These are phyloP conservation scores for Synergus japonicus DNA, from an alignment of 2,888 invertebrate species.

Conservation along the genomic window DNA sequence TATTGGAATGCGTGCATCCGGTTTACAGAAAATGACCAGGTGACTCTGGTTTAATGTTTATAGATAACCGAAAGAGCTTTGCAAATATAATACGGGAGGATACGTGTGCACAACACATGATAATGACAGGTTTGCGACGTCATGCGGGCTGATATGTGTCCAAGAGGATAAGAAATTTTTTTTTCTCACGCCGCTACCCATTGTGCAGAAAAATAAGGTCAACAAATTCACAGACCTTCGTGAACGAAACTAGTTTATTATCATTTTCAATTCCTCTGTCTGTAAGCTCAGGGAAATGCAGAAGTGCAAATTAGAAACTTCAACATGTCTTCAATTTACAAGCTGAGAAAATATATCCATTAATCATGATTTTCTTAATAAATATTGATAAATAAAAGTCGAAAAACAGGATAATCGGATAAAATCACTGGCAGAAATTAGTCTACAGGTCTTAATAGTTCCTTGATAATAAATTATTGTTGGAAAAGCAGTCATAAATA, in stretches of 20 bases:
- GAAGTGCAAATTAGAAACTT: neutral
- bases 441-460: neutral
- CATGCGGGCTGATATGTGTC: constrained; percentile 68
- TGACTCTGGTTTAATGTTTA: constrained; percentile 55
- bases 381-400: neutral
- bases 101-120: constrained; percentile 55
- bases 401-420: neutral
- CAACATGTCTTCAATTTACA: neutral
- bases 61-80: constrained; percentile 54
- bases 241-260: constrained; percentile 23
- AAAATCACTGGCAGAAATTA: neutral
- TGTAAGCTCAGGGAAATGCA: neutral
- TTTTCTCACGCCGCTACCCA: constrained; percentile 65
- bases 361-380: neutral
- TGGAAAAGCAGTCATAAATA: neutral
- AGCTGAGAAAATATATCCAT: neutral
- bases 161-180: constrained; percentile 60
- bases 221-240: constrained; percentile 38
- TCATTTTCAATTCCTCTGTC: neutral
- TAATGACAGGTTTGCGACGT: constrained; percentile 59
- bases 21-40: constrained; percentile 46
- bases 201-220: constrained; percentile 32
- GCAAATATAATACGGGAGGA: constrained; percentile 60
- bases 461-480: neutral
- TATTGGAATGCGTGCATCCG: constrained; percentile 15